Evolutionary conservation across 2,113 vertebrate species (phyloP).

Genomic region (Hypanus sabinus): DNA sequence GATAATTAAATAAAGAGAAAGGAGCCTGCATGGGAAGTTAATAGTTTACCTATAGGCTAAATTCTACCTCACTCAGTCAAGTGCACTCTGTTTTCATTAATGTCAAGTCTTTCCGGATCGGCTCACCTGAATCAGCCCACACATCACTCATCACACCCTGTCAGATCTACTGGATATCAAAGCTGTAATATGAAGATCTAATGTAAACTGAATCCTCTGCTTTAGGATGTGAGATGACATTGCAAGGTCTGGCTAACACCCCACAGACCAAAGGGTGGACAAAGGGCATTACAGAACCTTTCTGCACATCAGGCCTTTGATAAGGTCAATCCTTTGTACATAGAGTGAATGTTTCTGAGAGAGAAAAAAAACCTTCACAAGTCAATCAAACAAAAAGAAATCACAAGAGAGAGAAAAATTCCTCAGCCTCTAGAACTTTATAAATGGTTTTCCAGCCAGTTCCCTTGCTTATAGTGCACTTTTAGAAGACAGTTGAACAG

Average conservation of each 20-base stretch:
- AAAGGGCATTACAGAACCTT: not conserved
- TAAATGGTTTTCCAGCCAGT: not conserved
- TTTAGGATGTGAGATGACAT: not conserved
- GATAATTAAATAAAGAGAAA: not conserved
- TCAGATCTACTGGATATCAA: conserved; percentile 15
- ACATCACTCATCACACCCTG: not conserved
- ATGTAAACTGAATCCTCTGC: not conserved
- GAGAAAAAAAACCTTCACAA: not conserved
- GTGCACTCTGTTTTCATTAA: not conserved
- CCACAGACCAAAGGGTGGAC: not conserved
- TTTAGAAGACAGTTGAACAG: no score
- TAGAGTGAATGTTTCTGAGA: not conserved
- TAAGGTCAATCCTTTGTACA: not conserved
- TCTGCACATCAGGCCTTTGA: not conserved
- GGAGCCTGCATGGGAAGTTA: no score
- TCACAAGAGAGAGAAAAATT: not conserved
- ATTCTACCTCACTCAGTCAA: not conserved
- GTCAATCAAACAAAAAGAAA: not conserved
- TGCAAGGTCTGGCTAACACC: conserved; percentile 1
- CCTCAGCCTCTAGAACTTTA: not conserved
- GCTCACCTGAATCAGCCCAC: not conserved
- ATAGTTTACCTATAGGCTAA: not conserved
- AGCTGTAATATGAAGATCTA: no score
- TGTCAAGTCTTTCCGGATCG: no score
- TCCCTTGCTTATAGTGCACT: no score